A percentile compares a stretch with the other conserved stretches of the same genome.
These are phyloP conservation scores for Turdus rufiventris DNA, from an alignment of 2,113 vertebrate genomes.

Conservation along the genomic window DNA sequence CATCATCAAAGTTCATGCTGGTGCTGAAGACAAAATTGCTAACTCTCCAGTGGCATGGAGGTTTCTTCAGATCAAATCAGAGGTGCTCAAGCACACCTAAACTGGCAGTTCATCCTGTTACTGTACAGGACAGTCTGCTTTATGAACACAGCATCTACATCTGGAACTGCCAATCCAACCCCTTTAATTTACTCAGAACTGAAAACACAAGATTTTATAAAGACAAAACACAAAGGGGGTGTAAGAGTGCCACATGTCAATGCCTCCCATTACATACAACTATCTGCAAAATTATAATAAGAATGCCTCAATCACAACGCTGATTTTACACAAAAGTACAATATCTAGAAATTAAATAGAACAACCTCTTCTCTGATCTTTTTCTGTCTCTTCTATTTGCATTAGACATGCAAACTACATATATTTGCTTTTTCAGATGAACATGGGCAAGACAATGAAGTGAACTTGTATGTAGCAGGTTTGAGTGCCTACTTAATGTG, in stretches of 20 bases:
- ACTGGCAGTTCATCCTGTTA: not conserved
- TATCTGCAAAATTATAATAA: not conserved
- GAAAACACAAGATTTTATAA: not conserved
- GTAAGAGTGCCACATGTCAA: not conserved
- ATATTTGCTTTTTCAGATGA: not conserved
- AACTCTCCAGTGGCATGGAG: not conserved
- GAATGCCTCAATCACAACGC: not conserved
- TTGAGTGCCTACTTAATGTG: not conserved
- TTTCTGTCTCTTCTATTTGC: not conserved
- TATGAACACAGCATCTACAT: not conserved
- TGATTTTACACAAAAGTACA: not conserved
- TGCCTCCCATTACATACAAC: not conserved
- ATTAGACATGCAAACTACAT: not conserved
- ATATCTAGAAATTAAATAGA: not conserved
- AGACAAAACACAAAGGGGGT: rapidly evolving
- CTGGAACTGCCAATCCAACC: not conserved
- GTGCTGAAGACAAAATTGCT: not conserved
- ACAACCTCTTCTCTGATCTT: not conserved
- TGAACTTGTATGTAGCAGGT: not conserved
- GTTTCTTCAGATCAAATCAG: not conserved
- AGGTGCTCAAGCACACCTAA: not conserved
- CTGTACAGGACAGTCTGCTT: not conserved
- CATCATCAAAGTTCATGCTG: not conserved
- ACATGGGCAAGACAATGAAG: not conserved
- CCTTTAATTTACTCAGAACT: not conserved